These are phyloP conservation scores for Euclidia mi DNA, from an alignment of 2,888 invertebrate species.

Conservation along the genomic window DNA sequence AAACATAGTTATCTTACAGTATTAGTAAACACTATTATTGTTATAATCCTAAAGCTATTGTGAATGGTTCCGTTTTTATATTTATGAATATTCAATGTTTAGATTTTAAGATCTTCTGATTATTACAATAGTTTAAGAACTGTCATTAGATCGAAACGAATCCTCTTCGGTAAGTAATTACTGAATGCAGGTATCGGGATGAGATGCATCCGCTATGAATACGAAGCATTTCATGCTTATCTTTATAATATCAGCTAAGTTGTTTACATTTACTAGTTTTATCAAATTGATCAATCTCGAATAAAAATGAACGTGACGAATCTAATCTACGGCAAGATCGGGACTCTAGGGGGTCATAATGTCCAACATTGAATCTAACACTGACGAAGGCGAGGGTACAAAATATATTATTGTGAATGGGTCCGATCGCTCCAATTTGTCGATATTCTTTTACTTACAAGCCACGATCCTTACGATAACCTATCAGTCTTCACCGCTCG, in stretches of 20 bases:
- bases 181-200: constrained; percentile 71
- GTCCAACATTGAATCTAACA: constrained; percentile 85
- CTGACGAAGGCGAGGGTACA: constrained; percentile 82
- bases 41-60: constrained; percentile 87
- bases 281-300: constrained; percentile 81
- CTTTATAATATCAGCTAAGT: constrained; percentile 78
- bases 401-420: constrained; percentile 71
- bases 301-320: constrained; percentile 83
- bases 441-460: constrained; percentile 79
- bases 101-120: constrained; percentile 68
- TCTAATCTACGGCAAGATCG: constrained; percentile 83
- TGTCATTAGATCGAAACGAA: constrained; percentile 64
- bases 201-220: constrained; percentile 74
- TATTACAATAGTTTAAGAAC: constrained; percentile 65
- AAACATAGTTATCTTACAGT: constrained; percentile 88
- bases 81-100: constrained; percentile 74
- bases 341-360: constrained; percentile 81
- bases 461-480: constrained; percentile 83
- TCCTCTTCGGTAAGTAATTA: constrained; percentile 55
- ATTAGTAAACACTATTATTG: constrained; percentile 86
- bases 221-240: constrained; percentile 86
- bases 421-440: constrained; percentile 77
- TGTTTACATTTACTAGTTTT: constrained; percentile 85
- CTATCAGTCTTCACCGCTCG: constrained; percentile 89
- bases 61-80: constrained; percentile 84